Evolutionary conservation across 1,140 invertebrate genomes (phyloP), one percentile per base, ranked within the genome.

Genomic region (Trachymyrmex septentrionalis): DNA sequence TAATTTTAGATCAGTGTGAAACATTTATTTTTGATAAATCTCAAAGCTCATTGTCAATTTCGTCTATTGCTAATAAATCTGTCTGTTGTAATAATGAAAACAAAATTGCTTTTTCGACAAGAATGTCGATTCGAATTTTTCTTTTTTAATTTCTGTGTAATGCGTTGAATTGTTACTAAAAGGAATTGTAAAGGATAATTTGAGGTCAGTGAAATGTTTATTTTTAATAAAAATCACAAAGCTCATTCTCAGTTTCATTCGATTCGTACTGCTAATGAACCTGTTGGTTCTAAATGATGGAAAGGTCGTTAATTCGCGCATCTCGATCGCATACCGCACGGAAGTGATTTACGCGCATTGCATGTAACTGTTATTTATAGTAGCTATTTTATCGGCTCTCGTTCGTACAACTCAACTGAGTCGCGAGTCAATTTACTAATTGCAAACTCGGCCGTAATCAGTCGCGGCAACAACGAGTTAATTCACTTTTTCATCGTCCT

Each of bases 341-440:
- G 80, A 84, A 84, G 44, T 84, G 80, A 84, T 84, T 84, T 84
- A 84, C 44, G 55, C 69, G 55, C 67, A 44, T 50, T 73, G 55
- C 80, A 61, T 48, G 69, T 50, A 84, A 75, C 69, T 61, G 80
- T 73, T 84, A 84, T 84, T 84, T 75, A 82, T 48, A 84, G 69
- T 48, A n/a, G 48, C 48, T 38, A 84, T 84, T 84, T 84, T 84
- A 84, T 84, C 80, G 38, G 55, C 21, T 84, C 48, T 78, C 53
- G 50, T 34, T 59, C 80, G 80, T 59, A 84, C 55, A 34, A 30
- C 44, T 19, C 10, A 30, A 80, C 19, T 9, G 63, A 80, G 30
- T 77, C 76, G 27, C 80, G 66, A 73, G 69, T 84, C 57, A 84
- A 73, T 84, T 84, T 84, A 61, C 80, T 84, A 84, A 84, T 84